Conservation (phyloP, 2,888 invertebrate species). For the Physocephala rufipes region DNA sequence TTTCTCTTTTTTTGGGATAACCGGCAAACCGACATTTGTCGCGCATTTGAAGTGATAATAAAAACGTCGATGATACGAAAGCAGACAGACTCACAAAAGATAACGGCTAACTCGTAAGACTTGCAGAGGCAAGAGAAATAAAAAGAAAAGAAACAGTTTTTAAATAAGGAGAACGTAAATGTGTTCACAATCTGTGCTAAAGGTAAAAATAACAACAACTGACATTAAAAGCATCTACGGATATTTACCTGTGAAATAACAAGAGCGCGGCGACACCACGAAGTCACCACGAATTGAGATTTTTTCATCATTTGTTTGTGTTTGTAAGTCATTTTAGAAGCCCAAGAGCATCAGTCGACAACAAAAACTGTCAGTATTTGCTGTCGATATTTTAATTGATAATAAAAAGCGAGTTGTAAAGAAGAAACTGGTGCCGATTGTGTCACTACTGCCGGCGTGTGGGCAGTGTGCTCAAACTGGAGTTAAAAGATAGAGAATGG, state of each 20-base stretch:
- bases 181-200: neutral
- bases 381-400: constrained; percentile 54
- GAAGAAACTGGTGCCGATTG: neutral
- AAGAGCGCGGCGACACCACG: too few species aligned
- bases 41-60: constrained; percentile 47
- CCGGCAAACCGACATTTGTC: constrained; percentile 46
- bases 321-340: neutral
- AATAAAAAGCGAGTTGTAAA: constrained; percentile 44
- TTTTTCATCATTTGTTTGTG: too few species aligned
- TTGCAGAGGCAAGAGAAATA: constrained; percentile 6
- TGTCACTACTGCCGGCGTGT: constrained; percentile 12
- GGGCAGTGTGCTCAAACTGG: constrained; percentile 12
- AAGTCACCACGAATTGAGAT: too few species aligned
- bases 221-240: too few species aligned
- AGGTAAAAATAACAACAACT: constrained; percentile 1
- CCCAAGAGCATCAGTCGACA: constrained; percentile 44
- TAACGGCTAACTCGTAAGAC: constrained; percentile 16
- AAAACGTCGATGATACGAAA: constrained; percentile 19
- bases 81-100: constrained; percentile 4
- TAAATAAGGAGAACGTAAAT: neutral
- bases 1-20: constrained; percentile 10
- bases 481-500: constrained; percentile 47
- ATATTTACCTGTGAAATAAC: too few species aligned
- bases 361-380: constrained; percentile 36
- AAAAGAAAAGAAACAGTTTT: neutral